Percentiles rank a stretch among this genome's conserved stretches.
phyloP scores from a whole-genome alignment of 2,797 vertebrate species.

The Amblyraja radiata region DNA sequence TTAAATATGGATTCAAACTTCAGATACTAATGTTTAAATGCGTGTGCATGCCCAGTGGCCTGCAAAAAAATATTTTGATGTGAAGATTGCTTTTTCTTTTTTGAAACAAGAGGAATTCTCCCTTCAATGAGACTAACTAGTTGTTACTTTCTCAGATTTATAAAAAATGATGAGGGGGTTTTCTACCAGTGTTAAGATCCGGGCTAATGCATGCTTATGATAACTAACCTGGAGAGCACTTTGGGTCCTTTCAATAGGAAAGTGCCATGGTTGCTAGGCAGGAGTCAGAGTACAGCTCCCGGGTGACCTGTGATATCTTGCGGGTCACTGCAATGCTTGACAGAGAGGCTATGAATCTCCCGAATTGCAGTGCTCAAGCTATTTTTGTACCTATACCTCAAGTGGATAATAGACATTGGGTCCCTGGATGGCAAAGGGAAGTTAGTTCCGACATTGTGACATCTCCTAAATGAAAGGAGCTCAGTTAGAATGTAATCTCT shows the following conservation, averaged over 20 bases:
- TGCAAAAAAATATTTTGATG: too few species aligned
- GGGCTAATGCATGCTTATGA: not conserved
- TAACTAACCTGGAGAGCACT: slow-evolving; percentile 5
- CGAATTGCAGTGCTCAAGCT: not conserved
- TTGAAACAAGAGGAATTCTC: not conserved
- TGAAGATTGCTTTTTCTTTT: not conserved
- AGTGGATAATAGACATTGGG: slow-evolving; percentile 28
- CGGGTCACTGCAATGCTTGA: slow-evolving; percentile 15
- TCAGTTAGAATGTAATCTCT: not conserved
- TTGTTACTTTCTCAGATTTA: not conserved
- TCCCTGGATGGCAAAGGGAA: not conserved
- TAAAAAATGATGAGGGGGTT: not conserved
- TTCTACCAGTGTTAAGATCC: not conserved
- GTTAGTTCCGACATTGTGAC: slow-evolving; percentile 4
- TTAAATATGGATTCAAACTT: not conserved
- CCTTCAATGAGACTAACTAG: not conserved
- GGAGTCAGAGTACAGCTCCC: not conserved
- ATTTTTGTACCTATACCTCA: not conserved
- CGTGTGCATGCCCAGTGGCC: not conserved
- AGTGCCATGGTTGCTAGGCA: not conserved
- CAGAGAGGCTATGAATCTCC: not conserved
- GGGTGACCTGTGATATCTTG: not conserved
- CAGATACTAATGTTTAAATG: not conserved
- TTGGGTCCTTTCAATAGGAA: not conserved
- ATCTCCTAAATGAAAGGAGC: not conserved